Evolutionary conservation across 2,888 invertebrate species (phyloP), one percentile per base, ranked within the genome.

Genomic region (Drosophila emarginata): DNA sequence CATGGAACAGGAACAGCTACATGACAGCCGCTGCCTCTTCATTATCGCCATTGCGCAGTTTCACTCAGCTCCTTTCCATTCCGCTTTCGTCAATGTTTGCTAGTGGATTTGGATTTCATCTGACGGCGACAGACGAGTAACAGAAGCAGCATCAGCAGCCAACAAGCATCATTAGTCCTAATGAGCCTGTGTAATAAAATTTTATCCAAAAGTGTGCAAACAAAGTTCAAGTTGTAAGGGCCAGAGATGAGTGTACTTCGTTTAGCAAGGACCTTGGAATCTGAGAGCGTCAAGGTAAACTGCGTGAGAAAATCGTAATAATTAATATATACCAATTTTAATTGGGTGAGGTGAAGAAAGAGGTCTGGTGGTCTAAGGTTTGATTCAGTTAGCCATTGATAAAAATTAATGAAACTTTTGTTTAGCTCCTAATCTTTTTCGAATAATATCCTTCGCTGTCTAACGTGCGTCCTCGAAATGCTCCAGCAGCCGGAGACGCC

Each of bases 151-250:
- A 18, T 15, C 18, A 45, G 45, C 21, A 18, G 67, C 69, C 67
- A 83, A 78, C 85, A 78, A 84, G 87, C 87, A 80, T 87, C 87
- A 87, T 82, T 82, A 82, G 87, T 87, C 79, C 81, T 87, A 82
- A 82, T 82, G 87, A 82, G 81, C 85, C 18, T 87, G 85, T 80
- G 85, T 77, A 84, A 82, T 78, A 78, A 77, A 78, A 84, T 84
- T 74, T 66, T 82, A 81, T 71, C 64, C 74, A 69, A 45, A 71
- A 76, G 67, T 74, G 75, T 61, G 73, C 67, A 76, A 77, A 71
- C 69, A 78, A 70, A 76, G 45, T 80, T 68, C 53, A 72, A 50
- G 52, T 36, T 53, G 52, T 11, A n/a, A 57, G 28, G 54, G 21
- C 62, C 50, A 26, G 58, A 36, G 39, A 37, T 56, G 15, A 51